Base-by-base conservation (phyloP, 2,113 vertebrate species). In the Aptenodytes patagonicus region DNA sequence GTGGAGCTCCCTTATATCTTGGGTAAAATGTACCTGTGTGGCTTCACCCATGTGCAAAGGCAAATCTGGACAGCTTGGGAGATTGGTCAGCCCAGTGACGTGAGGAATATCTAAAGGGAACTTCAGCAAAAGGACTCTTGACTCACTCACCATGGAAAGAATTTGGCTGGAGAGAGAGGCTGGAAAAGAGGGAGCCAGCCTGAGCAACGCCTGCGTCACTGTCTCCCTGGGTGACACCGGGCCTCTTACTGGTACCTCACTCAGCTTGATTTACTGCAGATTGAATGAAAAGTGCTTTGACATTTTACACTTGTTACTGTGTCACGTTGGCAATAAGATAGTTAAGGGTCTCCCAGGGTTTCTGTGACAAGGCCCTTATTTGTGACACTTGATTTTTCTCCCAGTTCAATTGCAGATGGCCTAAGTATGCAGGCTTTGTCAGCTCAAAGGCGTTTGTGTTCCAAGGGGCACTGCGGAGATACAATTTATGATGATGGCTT, bases 321-420 rank as follows among this genome's bases (percentile, higher is more conserved):
- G 79, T 80, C 57, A 25, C 3, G 1, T 46, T 83, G 61, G 46
- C 79, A 47, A 3, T 68, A 87, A 89, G 77, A 76, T 79, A 89
- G 31, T 77, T 51, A 44, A 44, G 18, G 60, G 46, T 69, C 70
- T 94, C 85, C 31, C 60, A 65, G 58, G 83, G 52, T 72, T 91
- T 91, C 89, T 80, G 11, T 36, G 86, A 89, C 66, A 94, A 92
- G 87, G 25, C 36, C 32, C 58, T 73, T 92, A 44, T 90, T 93
- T 92, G 79, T 90, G 90, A 76, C 68, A 47, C 69, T 88, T 19
- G 66, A 38, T 93, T 58, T 94, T 91, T 94, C 57, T 89, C 75
- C 82, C 58, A 54, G 75, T 95, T 80, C 60, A 86, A 46, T 77
- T 94, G 54, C 52, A 89, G 38, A 90, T 84, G 64, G 58, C 46